Percentiles rank a stretch among this genome's conserved stretches.
Evolutionary conservation across 1,140 invertebrate species (phyloP).

Genomic region (Diplogasteroides magnus): DNA sequence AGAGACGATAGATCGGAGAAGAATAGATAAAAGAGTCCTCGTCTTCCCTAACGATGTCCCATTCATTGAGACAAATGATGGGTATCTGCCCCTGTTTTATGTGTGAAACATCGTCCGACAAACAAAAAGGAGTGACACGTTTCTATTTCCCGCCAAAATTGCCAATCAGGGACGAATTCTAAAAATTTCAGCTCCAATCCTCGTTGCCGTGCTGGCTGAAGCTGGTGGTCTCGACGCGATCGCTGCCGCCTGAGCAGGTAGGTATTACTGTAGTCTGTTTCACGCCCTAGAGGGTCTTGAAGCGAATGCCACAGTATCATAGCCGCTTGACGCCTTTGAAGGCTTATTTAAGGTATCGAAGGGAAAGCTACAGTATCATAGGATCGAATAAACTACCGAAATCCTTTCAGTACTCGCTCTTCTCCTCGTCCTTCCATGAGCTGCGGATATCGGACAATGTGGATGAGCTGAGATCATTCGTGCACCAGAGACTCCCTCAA

Average conservation of each 20-base stretch:
- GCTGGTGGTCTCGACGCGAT: slow-evolving; percentile 18
- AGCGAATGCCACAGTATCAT: no score
- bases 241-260: neutral
- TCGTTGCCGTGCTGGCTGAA: slow-evolving; percentile 23
- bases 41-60: no score
- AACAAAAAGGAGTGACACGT: no score
- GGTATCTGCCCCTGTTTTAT: no score
- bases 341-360: no score
- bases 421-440: slow-evolving; percentile 9
- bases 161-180: neutral
- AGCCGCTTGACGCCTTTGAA: no score
- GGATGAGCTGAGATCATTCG: slow-evolving; percentile 15
- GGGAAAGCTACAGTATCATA: no score
- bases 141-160: slow-evolving; percentile 1
- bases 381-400: no score
- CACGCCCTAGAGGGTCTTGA: no score
- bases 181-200: slow-evolving; percentile 12
- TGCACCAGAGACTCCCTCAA: slow-evolving; percentile 15
- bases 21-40: no score
- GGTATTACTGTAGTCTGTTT: neutral
- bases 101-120: neutral
- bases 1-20: no score
- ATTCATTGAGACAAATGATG: no score
- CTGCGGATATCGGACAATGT: slow-evolving; percentile 4
- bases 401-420: neutral